These are phyloP conservation scores for Frankliniella fusca DNA, from an alignment of 2,888 invertebrate genomes.

Conservation along the genomic window DNA sequence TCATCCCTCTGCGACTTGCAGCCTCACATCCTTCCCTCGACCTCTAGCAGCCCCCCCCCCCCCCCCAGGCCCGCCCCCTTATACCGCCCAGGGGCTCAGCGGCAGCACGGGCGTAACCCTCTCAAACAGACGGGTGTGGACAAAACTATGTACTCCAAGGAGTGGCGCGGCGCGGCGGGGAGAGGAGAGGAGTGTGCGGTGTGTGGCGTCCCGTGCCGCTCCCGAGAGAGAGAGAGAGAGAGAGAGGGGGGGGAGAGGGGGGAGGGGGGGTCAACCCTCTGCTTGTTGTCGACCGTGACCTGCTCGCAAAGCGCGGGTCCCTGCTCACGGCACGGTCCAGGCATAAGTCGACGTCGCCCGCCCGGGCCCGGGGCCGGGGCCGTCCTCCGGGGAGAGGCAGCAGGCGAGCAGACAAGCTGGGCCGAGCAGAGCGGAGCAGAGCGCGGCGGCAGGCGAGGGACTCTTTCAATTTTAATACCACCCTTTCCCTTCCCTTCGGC, in stretches of 20 bases:
- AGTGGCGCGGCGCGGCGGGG: background rate
- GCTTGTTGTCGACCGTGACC: too few species aligned
- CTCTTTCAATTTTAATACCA: slow-evolving; percentile 13
- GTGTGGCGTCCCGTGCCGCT: too few species aligned
- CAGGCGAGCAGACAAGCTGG: too few species aligned
- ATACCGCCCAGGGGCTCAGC: too few species aligned
- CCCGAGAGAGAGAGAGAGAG: background rate
- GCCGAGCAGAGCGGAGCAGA: background rate
- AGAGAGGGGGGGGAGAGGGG: background rate
- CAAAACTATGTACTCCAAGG: background rate
- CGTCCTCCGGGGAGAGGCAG: too few species aligned
- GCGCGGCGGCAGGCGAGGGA: background rate
- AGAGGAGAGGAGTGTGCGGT: background rate
- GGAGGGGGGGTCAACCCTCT: background rate
- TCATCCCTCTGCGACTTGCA: slow-evolving; percentile 2
- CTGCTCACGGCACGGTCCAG: too few species aligned
- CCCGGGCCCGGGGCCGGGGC: too few species aligned
- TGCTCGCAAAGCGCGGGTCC: too few species aligned
- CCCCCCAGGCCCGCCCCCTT: background rate
- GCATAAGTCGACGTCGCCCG: too few species aligned
- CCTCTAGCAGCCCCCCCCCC: background rate
- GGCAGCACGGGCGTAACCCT: background rate
- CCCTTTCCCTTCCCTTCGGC: background rate
- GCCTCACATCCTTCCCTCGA: background rate
- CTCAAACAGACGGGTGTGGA: background rate